These are phyloP conservation scores for Heliconius eleuchia DNA, from an alignment of 1,140 invertebrate species.

Conservation along the genomic window DNA sequence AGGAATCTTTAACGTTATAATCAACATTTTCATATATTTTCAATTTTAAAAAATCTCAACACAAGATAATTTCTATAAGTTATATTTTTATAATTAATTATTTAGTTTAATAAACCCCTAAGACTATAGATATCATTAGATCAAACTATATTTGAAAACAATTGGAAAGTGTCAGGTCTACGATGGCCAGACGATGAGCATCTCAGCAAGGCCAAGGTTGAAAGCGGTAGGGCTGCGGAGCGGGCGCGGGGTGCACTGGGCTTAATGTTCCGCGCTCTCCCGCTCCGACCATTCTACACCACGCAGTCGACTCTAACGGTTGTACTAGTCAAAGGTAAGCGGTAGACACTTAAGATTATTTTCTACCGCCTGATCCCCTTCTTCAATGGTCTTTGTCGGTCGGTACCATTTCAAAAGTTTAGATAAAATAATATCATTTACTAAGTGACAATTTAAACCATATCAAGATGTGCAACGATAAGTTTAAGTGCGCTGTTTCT, in stretches of 20 bases:
- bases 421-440: slow-evolving; percentile 45
- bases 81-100: no score
- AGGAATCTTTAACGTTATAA: not conserved
- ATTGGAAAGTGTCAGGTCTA: slow-evolving; percentile 43
- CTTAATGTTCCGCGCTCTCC: slow-evolving; percentile 74
- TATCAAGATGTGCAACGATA: slow-evolving; percentile 70
- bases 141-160: slow-evolving; percentile 2
- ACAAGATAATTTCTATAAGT: no score
- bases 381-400: slow-evolving; percentile 45
- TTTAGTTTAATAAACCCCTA: no score
- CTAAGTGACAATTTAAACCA: slow-evolving; percentile 64
- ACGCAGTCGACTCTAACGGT: slow-evolving; percentile 79
- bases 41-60: no score
- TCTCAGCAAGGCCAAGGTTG: slow-evolving; percentile 76
- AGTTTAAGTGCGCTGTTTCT: slow-evolving; percentile 62
- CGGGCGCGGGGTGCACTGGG: slow-evolving; percentile 65
- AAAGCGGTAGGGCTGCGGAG: slow-evolving; percentile 64
- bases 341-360: slow-evolving; percentile 59
- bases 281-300: slow-evolving; percentile 78
- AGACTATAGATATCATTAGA: not conserved
- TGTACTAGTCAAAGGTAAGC: slow-evolving; percentile 79
- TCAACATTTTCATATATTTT: no score
- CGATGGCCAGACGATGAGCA: slow-evolving; percentile 56
- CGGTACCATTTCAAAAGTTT: slow-evolving; percentile 49
- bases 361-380: slow-evolving; percentile 45